phyloP scores from a whole-genome alignment of 2,888 invertebrate genomes.

The Ephialtes manifestator region DNA sequence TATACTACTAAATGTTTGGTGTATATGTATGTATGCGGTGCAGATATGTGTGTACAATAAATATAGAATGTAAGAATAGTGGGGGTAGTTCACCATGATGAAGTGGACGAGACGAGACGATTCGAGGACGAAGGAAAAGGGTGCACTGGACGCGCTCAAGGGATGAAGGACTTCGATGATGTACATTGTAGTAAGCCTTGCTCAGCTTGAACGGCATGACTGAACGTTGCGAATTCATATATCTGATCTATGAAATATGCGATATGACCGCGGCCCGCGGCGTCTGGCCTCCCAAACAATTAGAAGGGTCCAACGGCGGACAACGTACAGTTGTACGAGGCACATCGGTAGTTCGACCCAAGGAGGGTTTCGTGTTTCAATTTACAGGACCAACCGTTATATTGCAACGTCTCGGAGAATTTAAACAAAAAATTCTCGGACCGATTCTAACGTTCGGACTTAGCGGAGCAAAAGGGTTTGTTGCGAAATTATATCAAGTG shows the following conservation, averaged over 20 bases:
- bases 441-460: conserved; percentile 69
- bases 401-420: conserved; percentile 81
- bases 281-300: conserved; percentile 82
- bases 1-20: conserved; percentile 7
- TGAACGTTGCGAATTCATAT: conserved; percentile 76
- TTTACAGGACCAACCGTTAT: conserved; percentile 81
- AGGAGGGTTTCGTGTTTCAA: conserved; percentile 78
- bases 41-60: conserved; percentile 5
- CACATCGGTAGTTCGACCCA: conserved; percentile 52
- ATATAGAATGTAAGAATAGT: conserved; percentile 39
- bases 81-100: conserved; percentile 31
- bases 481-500: not conserved
- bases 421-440: conserved; percentile 76
- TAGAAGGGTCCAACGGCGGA: conserved; percentile 76
- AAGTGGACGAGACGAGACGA: conserved; percentile 49
- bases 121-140: conserved; percentile 39
- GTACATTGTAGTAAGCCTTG: conserved; percentile 30
- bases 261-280: conserved; percentile 72
- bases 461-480: conserved; percentile 7
- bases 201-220: conserved; percentile 11
- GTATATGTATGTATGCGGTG: not conserved
- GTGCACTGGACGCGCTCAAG: conserved; percentile 37
- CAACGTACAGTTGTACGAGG: conserved; percentile 41
- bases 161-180: conserved; percentile 54
- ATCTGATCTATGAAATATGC: conserved; percentile 72